Evolutionary conservation across 2,888 invertebrate species (phyloP), one percentile per base, ranked within the genome.

Genomic region (Lasius platythorax): DNA sequence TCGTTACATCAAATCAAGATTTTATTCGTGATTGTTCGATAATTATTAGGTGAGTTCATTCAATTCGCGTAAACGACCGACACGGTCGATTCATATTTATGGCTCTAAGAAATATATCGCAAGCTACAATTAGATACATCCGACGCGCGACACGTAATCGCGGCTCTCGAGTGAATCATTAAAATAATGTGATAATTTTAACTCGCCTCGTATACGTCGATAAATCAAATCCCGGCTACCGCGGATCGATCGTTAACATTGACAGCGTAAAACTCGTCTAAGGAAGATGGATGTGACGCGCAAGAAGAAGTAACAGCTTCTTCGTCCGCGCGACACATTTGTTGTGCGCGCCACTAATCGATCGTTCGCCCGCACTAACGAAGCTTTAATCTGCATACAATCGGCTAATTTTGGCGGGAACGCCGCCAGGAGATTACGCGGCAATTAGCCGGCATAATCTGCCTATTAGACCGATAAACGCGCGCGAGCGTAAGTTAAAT

Each of bases 361-460:
- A 75, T 64, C 86, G 28, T 43, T 23, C 37, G 56, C 33, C 53
- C 23, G 11, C 4, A 12, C 53, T 76, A 85, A 87, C 84, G 85
- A 88, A 85, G 81, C 87, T 86, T 89, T 86, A 87, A 90, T 89
- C 84, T 75, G 68, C 85, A 83, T 88, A 86, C 84, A 87, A 88
- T 89, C 89, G 81, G 50, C 79, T 84, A 88, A 91, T 91, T 89
- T 87, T 67, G 53, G 30, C 61, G 15, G 53, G 63, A 86, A 33
- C 82, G 61, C 56, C 75, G 68, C 50, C 58, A 82, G 86, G 88
- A 89, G 89, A 91, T 89, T 90, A 88, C 78, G 79, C 73, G 81
- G 87, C 90, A 90, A 91, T 92, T 91, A 91, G 88, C 58, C 85
- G 88, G 81, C 86, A 88, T 88, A 91, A 91, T 93, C 88, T 87